Evolutionary conservation across 2,888 invertebrate genomes (phyloP), one percentile per base, ranked within the genome.

Genomic region (Volucella inanis): DNA sequence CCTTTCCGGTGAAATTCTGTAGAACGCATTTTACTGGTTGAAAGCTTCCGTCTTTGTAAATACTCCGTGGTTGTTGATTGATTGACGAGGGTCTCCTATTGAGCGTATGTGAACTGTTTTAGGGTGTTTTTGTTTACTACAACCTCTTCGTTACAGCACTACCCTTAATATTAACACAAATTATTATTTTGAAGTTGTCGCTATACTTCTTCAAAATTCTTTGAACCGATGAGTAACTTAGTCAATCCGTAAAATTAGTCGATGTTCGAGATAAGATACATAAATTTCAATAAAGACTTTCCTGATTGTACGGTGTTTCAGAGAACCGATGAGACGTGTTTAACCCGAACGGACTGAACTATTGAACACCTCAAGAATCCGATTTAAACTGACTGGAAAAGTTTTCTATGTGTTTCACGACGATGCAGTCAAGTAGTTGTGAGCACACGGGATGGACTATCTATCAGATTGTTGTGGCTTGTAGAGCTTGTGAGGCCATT

Each of bases 1-100:
- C 85, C 85, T 85, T 85, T 85, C 62, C 85, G 81, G 72, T 85
- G 85, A 81, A 80, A 77, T 22, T 85, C 85, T 64, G 81, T 81
- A 22, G 85, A 81, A 72, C 85, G 85, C 85, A 85, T 85, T 72
- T 85, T 85, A 47, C 76, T 85, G 50, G 81, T 72, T 11, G 85
- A 85, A 72, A 85, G 85, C 81, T 85, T 85, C 61, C 85, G 76
- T 31, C 57, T 71, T 64, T 76, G 85, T 68, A 85, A 64, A 68
- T 81, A 85, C 67, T 85, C 85, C 85, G 85, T 85, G 50, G 45
- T 71, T 75, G 31, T 57, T 59, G 41, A 38, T 61, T 59, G 22
- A 11, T 59, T 45, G 9, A 39, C 43, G 31, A 45, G 54, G 72
- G 41, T 50, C 62, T 47, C 52, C 50, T 39, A 22, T n/a, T 18